Base-by-base conservation (phyloP, 2,797 vertebrate genomes). In the Pantherophis alleghaniensis region DNA sequence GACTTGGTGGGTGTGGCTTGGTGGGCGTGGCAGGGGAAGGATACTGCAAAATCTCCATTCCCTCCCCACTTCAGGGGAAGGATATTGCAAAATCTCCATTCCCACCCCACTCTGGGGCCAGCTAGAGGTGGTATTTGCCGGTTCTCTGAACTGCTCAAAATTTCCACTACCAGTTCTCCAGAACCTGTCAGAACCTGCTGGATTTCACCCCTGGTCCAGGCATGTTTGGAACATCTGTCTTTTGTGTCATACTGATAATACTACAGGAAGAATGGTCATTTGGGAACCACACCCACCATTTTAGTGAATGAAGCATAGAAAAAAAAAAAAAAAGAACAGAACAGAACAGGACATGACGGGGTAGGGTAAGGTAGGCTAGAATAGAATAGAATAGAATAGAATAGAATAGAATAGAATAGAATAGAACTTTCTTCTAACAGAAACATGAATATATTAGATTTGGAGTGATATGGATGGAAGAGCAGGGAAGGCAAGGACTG, bases 211-310 rank as follows among this genome's bases (percentile, higher is more conserved):
- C 47, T 47, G 47, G 18, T 37, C 69, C 32, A 42, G 69, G 32
- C 7, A 79, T 79, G 7, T 42, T 18, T 79, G 32, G 32, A 79
- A 1, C 69, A 42, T 79, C 7, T 42, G 32, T 7, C 69, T 42
- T 37, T 69, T 69, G 86, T 53, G 14, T 87, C 14, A 26, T n/a
- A 74, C 24, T 90, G n/a, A 90, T 55, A 69, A 56, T 74, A 32
- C 11, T 79, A 22, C 55, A 61, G 92, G n/a, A 83, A 7, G 60
- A 94, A 87, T 89, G 69, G 61, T 63, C 91, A 63, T 92, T 92
- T 92, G 89, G 63, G 37, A 91, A 79, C 92, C 88, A 87, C 16
- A 10, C 42, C 57, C 91, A 18, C 28, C 60, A 91, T 24, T 14
- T 74, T 86, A 63, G 87, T 37, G 56, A 37, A 89, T 32, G 28